phyloP scores from a whole-genome alignment of 2,113 vertebrate genomes.

The Charina bottae region DNA sequence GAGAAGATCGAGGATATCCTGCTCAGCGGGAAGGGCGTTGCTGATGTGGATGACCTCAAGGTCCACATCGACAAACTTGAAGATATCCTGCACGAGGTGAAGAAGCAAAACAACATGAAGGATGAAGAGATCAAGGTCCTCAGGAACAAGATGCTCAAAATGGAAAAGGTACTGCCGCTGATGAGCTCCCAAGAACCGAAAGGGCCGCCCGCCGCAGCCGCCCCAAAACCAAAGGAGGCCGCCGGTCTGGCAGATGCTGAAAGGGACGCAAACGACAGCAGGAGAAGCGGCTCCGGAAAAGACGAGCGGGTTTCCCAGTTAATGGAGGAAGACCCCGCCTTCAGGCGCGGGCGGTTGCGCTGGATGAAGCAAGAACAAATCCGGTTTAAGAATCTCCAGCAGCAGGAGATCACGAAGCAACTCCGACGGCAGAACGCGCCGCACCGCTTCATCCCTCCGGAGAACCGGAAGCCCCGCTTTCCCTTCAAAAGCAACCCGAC shows the following conservation, averaged over 20 bases:
- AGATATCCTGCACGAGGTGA: slow-evolving; percentile 97
- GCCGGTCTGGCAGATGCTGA: background rate
- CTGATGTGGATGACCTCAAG: slow-evolving; percentile 93
- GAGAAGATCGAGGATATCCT: slow-evolving; percentile 92
- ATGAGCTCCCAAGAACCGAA: slow-evolving; percentile 83
- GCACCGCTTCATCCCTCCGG: slow-evolving; percentile 94
- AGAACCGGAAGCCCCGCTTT: slow-evolving; percentile 96
- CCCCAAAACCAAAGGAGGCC: slow-evolving; percentile 34
- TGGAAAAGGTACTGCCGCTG: slow-evolving; percentile 95
- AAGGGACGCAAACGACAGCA: slow-evolving; percentile 61
- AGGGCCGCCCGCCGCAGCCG: slow-evolving; percentile 46
- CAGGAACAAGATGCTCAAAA: slow-evolving; percentile 96
- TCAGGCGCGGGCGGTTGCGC: slow-evolving; percentile 83
- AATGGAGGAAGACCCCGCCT: slow-evolving; percentile 81
- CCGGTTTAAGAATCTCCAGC: slow-evolving; percentile 92
- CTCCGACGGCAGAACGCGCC: slow-evolving; percentile 89
- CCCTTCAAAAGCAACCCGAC: slow-evolving; percentile 97
- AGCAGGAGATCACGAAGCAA: slow-evolving; percentile 95
- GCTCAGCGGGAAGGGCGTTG: slow-evolving; percentile 75
- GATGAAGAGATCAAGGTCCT: slow-evolving; percentile 95
- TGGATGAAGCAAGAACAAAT: slow-evolving; percentile 96
- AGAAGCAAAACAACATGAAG: slow-evolving; percentile 97
- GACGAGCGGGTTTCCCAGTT: slow-evolving; percentile 79
- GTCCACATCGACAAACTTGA: slow-evolving; percentile 97
- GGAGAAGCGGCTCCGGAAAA: slow-evolving; percentile 62